phyloP scores from a whole-genome alignment of 2,888 invertebrate species.

The Netelia melanura region DNA sequence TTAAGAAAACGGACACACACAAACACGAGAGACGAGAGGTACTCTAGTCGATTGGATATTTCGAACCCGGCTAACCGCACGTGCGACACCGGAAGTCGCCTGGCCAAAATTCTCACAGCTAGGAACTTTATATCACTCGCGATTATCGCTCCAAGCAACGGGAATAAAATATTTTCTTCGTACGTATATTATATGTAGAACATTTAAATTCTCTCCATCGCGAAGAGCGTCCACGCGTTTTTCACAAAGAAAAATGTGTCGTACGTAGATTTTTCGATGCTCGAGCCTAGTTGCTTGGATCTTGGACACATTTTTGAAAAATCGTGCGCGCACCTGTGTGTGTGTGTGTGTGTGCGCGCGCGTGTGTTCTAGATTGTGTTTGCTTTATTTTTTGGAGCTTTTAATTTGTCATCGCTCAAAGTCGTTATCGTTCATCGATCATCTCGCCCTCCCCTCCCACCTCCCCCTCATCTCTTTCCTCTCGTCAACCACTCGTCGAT shows the following conservation, averaged over 20 bases:
- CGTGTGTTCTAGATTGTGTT: no score
- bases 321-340: no score
- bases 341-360: no score
- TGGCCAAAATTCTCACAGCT: constrained; percentile 38
- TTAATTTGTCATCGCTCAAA: neutral
- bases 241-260: no score
- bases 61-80: constrained; percentile 55
- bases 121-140: constrained; percentile 43
- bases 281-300: no score
- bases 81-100: constrained; percentile 59
- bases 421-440: constrained; percentile 8
- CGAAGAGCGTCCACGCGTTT: no score
- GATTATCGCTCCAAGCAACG: constrained; percentile 38
- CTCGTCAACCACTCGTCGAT: neutral
- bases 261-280: no score
- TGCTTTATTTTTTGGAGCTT: no score
- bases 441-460: neutral
- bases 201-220: no score
- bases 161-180: constrained; percentile 10
- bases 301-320: no score
- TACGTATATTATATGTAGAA: neutral
- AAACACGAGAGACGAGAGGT: neutral
- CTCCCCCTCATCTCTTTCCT: no score
- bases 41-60: constrained; percentile 63
- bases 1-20: neutral